A percentile compares a stretch with the other conserved stretches of the same genome.
These are phyloP conservation scores for Hydriomena furcata DNA, from an alignment of 2,888 invertebrate genomes.

Conservation along the genomic window DNA sequence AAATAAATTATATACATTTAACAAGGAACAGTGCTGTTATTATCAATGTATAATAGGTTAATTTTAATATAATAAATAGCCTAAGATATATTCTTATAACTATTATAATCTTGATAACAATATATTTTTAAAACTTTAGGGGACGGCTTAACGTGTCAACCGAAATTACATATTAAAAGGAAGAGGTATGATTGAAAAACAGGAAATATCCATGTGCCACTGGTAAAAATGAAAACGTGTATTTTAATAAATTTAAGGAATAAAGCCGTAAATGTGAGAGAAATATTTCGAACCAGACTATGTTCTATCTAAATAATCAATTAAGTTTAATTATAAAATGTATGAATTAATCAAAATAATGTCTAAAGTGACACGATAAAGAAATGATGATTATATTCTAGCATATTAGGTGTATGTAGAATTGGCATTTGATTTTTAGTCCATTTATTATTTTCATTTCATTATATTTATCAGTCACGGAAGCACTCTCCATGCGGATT, in stretches of 20 bases:
- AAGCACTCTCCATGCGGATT: slow-evolving; percentile 21
- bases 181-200: slow-evolving; percentile 20
- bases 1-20: slow-evolving; percentile 12
- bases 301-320: neutral
- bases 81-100: slow-evolving; percentile 32
- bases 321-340: neutral
- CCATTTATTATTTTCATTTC: slow-evolving; percentile 13
- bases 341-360: neutral
- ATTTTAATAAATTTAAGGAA: slow-evolving; percentile 1
- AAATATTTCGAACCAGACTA: neutral
- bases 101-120: slow-evolving; percentile 37
- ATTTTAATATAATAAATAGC: slow-evolving; percentile 5
- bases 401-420: slow-evolving; percentile 13
- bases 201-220: neutral
- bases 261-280: neutral
- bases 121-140: slow-evolving; percentile 70
- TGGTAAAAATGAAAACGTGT: slow-evolving; percentile 5
- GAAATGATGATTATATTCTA: slow-evolving; percentile 8
- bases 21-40: slow-evolving; percentile 29
- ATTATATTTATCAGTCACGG: slow-evolving; percentile 26
- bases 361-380: slow-evolving; percentile 18
- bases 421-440: slow-evolving; percentile 20
- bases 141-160: slow-evolving; percentile 72
- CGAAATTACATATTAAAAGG: slow-evolving; percentile 49
- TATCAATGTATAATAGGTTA: slow-evolving; percentile 9